A percentile compares a stretch with the other conserved stretches of the same genome.
Evolutionary conservation across 2,113 vertebrate genomes (phyloP).

Genomic region (Saccopteryx bilineata): DNA sequence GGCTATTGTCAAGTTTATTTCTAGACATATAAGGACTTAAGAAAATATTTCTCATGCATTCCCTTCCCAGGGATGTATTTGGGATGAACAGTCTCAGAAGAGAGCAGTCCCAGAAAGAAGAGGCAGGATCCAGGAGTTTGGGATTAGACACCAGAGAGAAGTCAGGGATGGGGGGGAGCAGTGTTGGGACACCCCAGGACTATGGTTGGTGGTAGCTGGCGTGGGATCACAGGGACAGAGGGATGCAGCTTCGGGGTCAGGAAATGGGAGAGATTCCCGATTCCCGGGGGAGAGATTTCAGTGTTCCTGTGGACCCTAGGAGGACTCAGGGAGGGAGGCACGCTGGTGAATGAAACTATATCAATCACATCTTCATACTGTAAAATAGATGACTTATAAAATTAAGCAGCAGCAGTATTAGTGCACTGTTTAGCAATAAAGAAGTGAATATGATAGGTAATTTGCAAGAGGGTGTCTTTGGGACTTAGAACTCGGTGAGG

Average conservation of each 20-base stretch:
- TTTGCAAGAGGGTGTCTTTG: neutral
- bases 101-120: neutral
- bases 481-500: neutral
- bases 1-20: neutral
- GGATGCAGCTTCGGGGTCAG: neutral
- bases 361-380: neutral
- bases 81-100: neutral
- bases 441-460: neutral
- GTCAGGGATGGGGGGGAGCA: neutral
- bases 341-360: neutral
- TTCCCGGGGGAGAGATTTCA: neutral
- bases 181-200: neutral
- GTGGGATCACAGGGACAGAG: neutral
- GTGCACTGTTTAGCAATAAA: neutral
- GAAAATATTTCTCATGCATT: neutral
- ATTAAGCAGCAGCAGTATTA: neutral
- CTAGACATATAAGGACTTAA: neutral
- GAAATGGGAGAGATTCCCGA: neutral
- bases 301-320: neutral
- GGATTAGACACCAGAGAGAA: neutral
- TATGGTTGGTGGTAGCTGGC: neutral
- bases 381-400: neutral
- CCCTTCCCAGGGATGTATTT: neutral
- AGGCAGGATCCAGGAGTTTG: neutral
- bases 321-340: neutral